These are phyloP conservation scores for Ostrea edulis DNA, from an alignment of 1,140 invertebrate genomes.

Conservation along the genomic window DNA sequence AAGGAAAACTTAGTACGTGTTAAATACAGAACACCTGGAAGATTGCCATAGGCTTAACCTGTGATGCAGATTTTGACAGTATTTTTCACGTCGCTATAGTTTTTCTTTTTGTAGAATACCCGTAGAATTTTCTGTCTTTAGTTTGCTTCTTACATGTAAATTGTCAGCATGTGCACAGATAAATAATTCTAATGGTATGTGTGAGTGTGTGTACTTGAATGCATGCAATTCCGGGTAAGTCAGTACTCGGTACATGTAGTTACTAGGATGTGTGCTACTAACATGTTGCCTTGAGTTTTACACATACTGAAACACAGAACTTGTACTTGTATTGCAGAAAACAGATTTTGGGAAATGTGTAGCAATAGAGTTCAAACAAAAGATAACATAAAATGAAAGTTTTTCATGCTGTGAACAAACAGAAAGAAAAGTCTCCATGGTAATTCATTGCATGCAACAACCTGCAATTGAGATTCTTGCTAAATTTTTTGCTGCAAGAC, in stretches of 20 bases:
- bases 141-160: neutral
- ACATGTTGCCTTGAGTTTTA: neutral
- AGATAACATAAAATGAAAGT: neutral
- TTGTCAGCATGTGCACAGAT: slow-evolving; percentile 9
- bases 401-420: slow-evolving; percentile 2
- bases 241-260: neutral
- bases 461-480: neutral
- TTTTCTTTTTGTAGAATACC: slow-evolving; percentile 13
- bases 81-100: neutral
- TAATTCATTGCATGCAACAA: neutral
- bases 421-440: neutral
- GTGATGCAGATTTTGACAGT: neutral
- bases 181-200: neutral
- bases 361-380: neutral
- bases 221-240: neutral
- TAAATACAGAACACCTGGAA: neutral
- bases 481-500: slow-evolving; percentile 12
- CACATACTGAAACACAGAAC: neutral
- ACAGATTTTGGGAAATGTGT: no score
- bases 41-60: no score
- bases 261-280: neutral
- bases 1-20: neutral
- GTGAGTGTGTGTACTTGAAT: slow-evolving; percentile 22
- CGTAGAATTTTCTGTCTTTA: neutral
- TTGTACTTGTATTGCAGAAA: neutral